These are phyloP conservation scores for Steinernema scapterisci DNA, from an alignment of 2,888 invertebrate genomes.

Conservation along the genomic window DNA sequence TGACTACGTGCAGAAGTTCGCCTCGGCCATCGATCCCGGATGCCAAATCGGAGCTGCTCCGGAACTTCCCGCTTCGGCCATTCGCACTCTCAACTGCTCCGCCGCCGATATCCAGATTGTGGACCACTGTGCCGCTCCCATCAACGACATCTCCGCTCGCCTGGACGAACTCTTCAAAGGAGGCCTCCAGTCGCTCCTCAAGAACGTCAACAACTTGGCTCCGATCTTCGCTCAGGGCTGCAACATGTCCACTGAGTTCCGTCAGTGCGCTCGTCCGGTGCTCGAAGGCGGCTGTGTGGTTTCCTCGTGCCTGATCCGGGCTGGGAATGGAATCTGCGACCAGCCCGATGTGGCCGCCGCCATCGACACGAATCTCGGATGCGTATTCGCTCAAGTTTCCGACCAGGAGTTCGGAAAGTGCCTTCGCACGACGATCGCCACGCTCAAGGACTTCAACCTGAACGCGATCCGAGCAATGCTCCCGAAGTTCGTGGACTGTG, in stretches of 20 bases:
- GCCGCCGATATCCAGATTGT: slow-evolving; percentile 60
- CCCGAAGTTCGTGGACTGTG: slow-evolving; percentile 62
- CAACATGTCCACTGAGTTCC: slow-evolving; percentile 54
- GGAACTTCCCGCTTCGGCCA: slow-evolving; percentile 34
- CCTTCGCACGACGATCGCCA: slow-evolving; percentile 59
- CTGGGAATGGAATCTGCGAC: slow-evolving; percentile 61
- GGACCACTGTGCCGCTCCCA: slow-evolving; percentile 62
- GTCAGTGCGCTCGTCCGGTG: slow-evolving; percentile 41
- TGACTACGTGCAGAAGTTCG: slow-evolving; percentile 61
- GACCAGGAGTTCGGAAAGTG: slow-evolving; percentile 65
- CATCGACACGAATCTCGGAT: slow-evolving; percentile 61
- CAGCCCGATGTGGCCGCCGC: slow-evolving; percentile 60
- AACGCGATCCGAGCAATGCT: slow-evolving; percentile 54
- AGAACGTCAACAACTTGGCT: slow-evolving; percentile 62
- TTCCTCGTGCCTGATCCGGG: slow-evolving; percentile 60
- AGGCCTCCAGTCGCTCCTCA: slow-evolving; percentile 58
- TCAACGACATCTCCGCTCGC: slow-evolving; percentile 53
- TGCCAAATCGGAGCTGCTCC: slow-evolving; percentile 46
- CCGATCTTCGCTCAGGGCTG: slow-evolving; percentile 65
- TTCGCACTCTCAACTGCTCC: slow-evolving; percentile 57
- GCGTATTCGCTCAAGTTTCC: slow-evolving; percentile 55
- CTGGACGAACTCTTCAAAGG: slow-evolving; percentile 50
- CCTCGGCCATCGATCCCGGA: slow-evolving; percentile 59
- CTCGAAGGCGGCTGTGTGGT: slow-evolving; percentile 50
- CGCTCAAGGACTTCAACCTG: slow-evolving; percentile 61